Evolutionary conservation across 2,797 vertebrate genomes (phyloP).

Genomic region (Borostomias antarcticus): DNA sequence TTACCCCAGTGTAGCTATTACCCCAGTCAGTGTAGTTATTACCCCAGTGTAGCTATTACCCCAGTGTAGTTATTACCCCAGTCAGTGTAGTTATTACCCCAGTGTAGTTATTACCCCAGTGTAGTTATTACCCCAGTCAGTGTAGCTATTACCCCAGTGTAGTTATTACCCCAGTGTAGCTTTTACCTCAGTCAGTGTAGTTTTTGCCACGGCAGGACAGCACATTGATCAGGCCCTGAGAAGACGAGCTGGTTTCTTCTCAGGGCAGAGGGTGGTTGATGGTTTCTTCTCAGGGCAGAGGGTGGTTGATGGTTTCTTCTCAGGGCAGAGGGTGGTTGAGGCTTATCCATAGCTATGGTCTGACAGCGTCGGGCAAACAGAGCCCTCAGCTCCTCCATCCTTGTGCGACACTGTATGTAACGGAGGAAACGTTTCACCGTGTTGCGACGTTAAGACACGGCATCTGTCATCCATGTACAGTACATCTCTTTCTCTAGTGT

Average conservation of each 20-base stretch:
- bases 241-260: constrained; percentile 14
- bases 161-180: no score
- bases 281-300: background rate
- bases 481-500: constrained; percentile 42
- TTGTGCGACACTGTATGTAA: background rate
- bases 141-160: no score
- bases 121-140: no score
- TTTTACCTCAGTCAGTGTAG: background rate
- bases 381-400: background rate
- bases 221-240: constrained; percentile 5
- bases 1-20: no score
- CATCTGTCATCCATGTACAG: constrained; percentile 37
- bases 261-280: background rate
- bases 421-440: constrained; percentile 28
- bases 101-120: no score
- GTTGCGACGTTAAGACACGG: constrained; percentile 18
- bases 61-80: no score
- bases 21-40: no score
- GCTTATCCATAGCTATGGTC: no score
- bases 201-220: constrained; percentile 2
- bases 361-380: background rate
- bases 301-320: constrained; percentile 1
- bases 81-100: no score
- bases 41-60: no score
- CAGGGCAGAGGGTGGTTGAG: background rate